Evolutionary conservation across 2,113 vertebrate genomes (phyloP).

Genomic region (Scomber japonicus): DNA sequence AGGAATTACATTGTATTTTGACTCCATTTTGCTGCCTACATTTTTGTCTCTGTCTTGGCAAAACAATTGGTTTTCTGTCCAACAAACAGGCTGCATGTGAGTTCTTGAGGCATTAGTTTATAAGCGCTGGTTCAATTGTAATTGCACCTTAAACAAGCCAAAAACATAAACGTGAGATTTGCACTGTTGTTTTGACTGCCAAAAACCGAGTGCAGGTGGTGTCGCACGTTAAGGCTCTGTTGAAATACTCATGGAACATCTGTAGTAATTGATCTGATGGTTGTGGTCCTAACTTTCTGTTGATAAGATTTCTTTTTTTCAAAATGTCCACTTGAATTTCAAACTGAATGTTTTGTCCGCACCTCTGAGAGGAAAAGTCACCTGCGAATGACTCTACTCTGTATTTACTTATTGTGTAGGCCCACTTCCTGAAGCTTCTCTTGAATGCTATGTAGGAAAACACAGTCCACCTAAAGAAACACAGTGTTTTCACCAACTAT

Average conservation of each 20-base stretch:
- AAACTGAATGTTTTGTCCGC: neutral
- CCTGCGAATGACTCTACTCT: neutral
- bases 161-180: conserved; percentile 12
- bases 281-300: neutral
- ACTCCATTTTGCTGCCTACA: conserved; percentile 2
- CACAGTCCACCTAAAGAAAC: conserved; percentile 1
- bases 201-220: neutral
- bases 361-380: neutral
- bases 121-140: conserved; percentile 13
- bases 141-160: conserved; percentile 1
- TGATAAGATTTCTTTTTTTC: neutral
- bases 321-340: neutral
- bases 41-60: neutral
- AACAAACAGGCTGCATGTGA: neutral
- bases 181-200: neutral
- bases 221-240: neutral
- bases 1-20: neutral
- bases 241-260: conserved; percentile 12
- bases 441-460: neutral
- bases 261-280: neutral
- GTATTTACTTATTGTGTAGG: neutral
- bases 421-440: neutral
- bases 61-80: neutral
- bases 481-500: neutral
- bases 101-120: conserved; percentile 6